These are phyloP conservation scores for Venustaconcha ellipsiformis DNA, from an alignment of 1,140 invertebrate genomes.

Conservation along the genomic window DNA sequence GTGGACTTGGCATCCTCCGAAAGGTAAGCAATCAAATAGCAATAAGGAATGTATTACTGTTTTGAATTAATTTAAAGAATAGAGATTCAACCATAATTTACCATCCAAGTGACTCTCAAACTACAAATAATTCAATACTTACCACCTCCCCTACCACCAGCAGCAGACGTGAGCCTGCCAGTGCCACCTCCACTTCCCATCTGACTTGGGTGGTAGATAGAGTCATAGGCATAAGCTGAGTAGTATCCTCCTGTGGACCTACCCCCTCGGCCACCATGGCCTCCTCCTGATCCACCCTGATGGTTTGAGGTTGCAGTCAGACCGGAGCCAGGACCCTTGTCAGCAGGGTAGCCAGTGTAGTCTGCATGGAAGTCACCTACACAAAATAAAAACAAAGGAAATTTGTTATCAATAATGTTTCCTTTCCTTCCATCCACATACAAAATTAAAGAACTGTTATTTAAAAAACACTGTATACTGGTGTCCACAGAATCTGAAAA, in stretches of 20 bases:
- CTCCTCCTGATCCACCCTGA: conserved; percentile 47
- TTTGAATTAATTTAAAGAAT: no score
- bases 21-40: no score
- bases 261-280: conserved; percentile 56
- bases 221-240: conserved; percentile 50
- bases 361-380: conserved; percentile 58
- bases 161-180: conserved; percentile 16
- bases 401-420: neutral
- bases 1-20: no score
- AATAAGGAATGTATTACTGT: no score
- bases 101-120: no score
- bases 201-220: conserved; percentile 38
- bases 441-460: no score
- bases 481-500: no score
- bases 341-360: conserved; percentile 41
- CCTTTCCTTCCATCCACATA: no score
- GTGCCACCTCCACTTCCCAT: conserved; percentile 54
- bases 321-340: conserved; percentile 44
- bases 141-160: conserved; percentile 54
- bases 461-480: no score
- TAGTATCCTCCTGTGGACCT: conserved; percentile 42
- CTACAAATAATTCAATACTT: conserved; percentile 3
- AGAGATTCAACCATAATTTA: no score
- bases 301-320: conserved; percentile 24
- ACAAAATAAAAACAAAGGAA: conserved; percentile 7